Percentiles rank a stretch among this genome's conserved stretches.
These are phyloP conservation scores for Rhopalosiphum maidis DNA, from an alignment of 1,140 invertebrate species.

Conservation along the genomic window DNA sequence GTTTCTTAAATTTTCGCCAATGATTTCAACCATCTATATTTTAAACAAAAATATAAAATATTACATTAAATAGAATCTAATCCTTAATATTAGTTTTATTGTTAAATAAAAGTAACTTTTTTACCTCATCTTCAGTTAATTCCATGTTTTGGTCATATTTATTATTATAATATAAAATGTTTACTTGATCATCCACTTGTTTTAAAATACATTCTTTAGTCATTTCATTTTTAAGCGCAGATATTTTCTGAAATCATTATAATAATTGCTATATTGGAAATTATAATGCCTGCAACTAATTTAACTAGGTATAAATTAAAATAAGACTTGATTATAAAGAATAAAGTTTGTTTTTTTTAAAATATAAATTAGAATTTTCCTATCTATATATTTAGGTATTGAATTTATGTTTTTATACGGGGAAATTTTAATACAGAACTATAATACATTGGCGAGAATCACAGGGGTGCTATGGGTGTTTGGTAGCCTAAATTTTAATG, in stretches of 20 bases:
- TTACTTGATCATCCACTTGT: background rate
- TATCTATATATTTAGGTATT: background rate
- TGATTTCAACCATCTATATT: slow-evolving; percentile 24
- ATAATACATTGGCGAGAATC: no score
- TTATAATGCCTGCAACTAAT: background rate
- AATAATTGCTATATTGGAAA: background rate
- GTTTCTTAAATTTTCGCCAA: slow-evolving; percentile 16
- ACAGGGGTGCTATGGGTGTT: no score
- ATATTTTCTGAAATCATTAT: slow-evolving; percentile 20
- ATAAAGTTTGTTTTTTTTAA: background rate
- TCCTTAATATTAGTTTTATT: background rate
- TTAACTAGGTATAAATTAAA: background rate
- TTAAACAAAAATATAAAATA: background rate
- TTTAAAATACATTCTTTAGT: background rate
- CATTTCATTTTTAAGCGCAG: background rate
- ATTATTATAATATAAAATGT: background rate
- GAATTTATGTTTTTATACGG: background rate
- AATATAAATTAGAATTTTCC: background rate
- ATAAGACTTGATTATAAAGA: no score
- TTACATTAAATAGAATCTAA: background rate
- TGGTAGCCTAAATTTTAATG: no score
- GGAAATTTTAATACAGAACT: background rate
- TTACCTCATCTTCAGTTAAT: slow-evolving; percentile 15
- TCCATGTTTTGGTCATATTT: background rate
- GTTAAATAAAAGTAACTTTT: background rate